Evolutionary conservation across 2,113 vertebrate species (phyloP), one percentile per base, ranked within the genome.

Genomic region (Corvus moneduloides): DNA sequence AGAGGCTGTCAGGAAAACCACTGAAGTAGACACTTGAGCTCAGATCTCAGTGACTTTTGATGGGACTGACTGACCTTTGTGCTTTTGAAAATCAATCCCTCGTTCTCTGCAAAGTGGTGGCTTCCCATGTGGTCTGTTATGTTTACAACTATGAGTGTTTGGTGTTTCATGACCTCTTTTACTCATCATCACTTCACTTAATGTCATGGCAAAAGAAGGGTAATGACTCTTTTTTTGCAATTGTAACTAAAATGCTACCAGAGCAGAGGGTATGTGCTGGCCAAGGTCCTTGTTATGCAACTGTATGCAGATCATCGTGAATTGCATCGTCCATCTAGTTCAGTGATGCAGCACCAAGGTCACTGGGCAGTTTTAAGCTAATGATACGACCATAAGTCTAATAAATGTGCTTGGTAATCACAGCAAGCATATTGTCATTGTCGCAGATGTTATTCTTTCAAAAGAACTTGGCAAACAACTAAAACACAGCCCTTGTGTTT

Each of bases 371-470:
- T 71, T 94, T 74, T 56, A 64, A 93, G 69, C 18, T 93, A 93
- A 92, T 72, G 64, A 76, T 84, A 83, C n/a, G 23, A 62, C 69
- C 61, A 62, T 88, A 95, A 96, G 68, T 90, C 94, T 92, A 81
- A 90, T 86, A 93, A 95, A 96, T 90, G 85, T 93, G 90, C 85
- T 78, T 75, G 54, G 85, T 94, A 96, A 96, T 90, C 93, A 93
- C 49, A 30, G 64, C 37, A 93, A 94, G 81, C 35, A 26, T 83
- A 88, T 28, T 94, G 64, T 37, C 79, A 64, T 59, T 90, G 82
- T 72, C 1, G 1, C 90, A 94, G 75, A 74, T 75, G 83, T 81
- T 94, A 86, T 75, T 88, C 82, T 93, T 95, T 90, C 52, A 75
- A 90, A 94, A 87, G 39, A 37, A 68, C 35, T 71, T 88, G 75